A percentile compares a stretch with the other conserved stretches of the same genome.
phyloP scores from a whole-genome alignment of 2,113 vertebrate species.

The Cardinalis cardinalis region DNA sequence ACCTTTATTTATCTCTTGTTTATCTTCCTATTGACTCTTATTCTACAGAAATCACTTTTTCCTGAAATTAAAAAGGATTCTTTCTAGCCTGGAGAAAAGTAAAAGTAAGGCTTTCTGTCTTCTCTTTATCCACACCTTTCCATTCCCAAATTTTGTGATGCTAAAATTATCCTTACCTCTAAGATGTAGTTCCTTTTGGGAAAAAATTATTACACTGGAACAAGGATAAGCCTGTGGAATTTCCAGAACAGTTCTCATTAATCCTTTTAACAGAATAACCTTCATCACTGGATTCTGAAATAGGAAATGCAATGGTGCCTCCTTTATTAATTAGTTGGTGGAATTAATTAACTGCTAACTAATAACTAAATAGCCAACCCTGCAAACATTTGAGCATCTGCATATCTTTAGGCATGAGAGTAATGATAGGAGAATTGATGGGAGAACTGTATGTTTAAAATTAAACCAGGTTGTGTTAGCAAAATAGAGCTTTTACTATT shows the following conservation, averaged over 20 bases:
- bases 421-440: background rate
- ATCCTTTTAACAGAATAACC: background rate
- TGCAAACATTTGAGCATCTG: background rate
- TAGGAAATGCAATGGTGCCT: background rate
- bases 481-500: background rate
- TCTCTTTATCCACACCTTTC: background rate
- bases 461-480: background rate
- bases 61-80: background rate
- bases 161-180: background rate
- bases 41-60: background rate
- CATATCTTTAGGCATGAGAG: background rate
- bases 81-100: background rate
- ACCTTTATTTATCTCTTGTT: background rate
- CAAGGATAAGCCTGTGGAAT: background rate
- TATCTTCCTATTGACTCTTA: background rate
- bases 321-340: constrained; percentile 26
- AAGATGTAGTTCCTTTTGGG: background rate
- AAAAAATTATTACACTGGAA: background rate
- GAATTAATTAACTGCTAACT: constrained; percentile 18
- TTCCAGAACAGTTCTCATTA: background rate
- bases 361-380: background rate
- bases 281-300: constrained; percentile 8
- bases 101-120: background rate
- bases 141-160: background rate
- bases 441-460: background rate